Conservation (phyloP, 1,140 invertebrate genomes). For the Atta colombica region DNA sequence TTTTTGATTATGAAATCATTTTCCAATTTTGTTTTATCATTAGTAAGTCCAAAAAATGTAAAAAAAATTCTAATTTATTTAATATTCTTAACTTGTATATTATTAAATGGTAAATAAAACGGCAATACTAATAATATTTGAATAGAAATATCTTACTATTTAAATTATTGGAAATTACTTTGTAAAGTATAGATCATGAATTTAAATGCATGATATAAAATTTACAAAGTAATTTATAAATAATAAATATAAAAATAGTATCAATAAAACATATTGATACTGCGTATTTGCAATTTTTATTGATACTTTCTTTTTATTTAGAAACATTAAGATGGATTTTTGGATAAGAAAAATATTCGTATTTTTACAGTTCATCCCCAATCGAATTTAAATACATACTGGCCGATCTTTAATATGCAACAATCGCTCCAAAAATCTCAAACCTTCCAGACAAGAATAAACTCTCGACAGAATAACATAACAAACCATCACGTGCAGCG, state of each 20-base stretch:
- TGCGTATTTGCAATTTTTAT: too few species aligned
- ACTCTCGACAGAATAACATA: slow-evolving; percentile 78
- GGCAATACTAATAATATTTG: neutral
- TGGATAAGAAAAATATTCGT: neutral
- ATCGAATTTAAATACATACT: slow-evolving; percentile 82
- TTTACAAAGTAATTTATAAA: neutral
- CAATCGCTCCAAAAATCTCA: slow-evolving; percentile 89
- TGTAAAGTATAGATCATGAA: too few species aligned
- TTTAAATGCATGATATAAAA: neutral
- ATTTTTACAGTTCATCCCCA: slow-evolving; percentile 88
- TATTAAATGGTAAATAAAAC: neutral
- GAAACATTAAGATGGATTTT: neutral
- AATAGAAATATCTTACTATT: neutral
- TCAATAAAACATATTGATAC: too few species aligned
- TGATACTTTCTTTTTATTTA: neutral
- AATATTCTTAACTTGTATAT: neutral
- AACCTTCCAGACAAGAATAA: slow-evolving; percentile 87
- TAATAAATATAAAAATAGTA: too few species aligned
- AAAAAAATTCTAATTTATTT: neutral
- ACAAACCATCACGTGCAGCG: slow-evolving; percentile 76
- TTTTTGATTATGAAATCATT: too few species aligned
- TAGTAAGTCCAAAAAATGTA: too few species aligned
- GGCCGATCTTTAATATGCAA: slow-evolving; percentile 86
- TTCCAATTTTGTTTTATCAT: too few species aligned
- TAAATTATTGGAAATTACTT: too few species aligned